phyloP scores from a whole-genome alignment of 2,797 vertebrate genomes.

The Coregonus ussuriensis region DNA sequence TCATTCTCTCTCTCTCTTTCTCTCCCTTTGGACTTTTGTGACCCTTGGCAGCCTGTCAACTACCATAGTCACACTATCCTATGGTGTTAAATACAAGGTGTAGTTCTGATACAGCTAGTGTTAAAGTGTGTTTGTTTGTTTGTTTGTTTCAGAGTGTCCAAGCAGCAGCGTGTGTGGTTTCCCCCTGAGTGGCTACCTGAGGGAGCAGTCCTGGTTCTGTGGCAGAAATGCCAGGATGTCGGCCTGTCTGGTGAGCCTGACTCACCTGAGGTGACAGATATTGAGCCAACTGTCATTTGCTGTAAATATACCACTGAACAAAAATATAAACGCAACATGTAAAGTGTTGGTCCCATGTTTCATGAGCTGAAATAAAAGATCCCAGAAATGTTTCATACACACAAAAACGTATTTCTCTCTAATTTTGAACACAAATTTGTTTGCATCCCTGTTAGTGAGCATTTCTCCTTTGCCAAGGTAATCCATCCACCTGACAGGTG shows the following conservation, averaged over 20 bases:
- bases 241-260: slow-evolving; percentile 76
- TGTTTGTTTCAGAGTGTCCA: slow-evolving; percentile 51
- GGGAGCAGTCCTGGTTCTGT: slow-evolving; percentile 69
- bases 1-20: background rate
- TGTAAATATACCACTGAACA: background rate
- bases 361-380: too few relatives aligned
- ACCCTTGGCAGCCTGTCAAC: background rate
- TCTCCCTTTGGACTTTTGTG: slow-evolving; percentile 37
- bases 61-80: too few relatives aligned
- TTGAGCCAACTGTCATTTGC: background rate
- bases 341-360: too few relatives aligned
- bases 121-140: slow-evolving; percentile 15
- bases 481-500: too few relatives aligned
- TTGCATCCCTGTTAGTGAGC: too few relatives aligned
- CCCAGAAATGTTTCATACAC: too few relatives aligned
- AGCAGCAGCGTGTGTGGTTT: slow-evolving; percentile 64
- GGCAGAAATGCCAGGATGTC: slow-evolving; percentile 83
- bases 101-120: background rate
- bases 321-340: too few relatives aligned
- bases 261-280: background rate
- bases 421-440: too few relatives aligned
- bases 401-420: too few relatives aligned
- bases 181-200: slow-evolving; percentile 78
- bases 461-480: too few relatives aligned
- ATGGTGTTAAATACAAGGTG: too few relatives aligned